Base-by-base conservation (phyloP, 1,140 invertebrate species). In the Oryzaephilus surinamensis region DNA sequence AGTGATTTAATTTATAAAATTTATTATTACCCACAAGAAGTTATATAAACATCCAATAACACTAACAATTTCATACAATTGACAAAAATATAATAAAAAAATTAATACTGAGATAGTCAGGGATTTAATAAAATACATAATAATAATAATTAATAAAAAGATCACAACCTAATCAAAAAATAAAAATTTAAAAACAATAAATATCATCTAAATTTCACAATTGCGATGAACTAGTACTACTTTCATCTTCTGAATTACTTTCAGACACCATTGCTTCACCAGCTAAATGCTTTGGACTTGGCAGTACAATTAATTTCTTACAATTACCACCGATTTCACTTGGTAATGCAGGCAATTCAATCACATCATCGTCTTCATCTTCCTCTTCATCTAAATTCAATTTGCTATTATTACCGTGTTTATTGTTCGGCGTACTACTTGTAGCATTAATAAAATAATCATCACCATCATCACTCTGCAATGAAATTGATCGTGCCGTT, bases 241-340 rank as follows among this genome's bases (percentile, higher is more conserved):
- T 64, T 45, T 71, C 69, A 48, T 71, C 70, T 44, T 72, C 69
- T 0, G 70, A 71, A 38, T 70, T 71, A 30, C 68, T 65, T 28
- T 70, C 69, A 3, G 66, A 69, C 8, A 67, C 63, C 46, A 61
- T 60, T 15, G 74, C 72, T 52, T 78, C 76, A 4, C 74, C 76
- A n/a, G 74, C 75, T 4, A 76, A 72, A 48, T 77, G 73, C 49
- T 76, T 75, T 27, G 60, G 59, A 13, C 50, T 48, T 10, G 60
- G 60, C 24, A 62, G 27, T 8, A 41, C 28, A n/a, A 49, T 26
- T 12, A 46, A 14, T 10, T 40, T 34, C 7, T 46, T 48, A 20
- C 49, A 51, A 18, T 52, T 53, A 12, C 53, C 36, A 28, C 57
- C 52, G 28, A 62, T 53, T 46, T 61, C 58, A 31, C 50, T 60